phyloP scores from a whole-genome alignment of 2,113 vertebrate genomes.

The Serilophus lunatus region DNA sequence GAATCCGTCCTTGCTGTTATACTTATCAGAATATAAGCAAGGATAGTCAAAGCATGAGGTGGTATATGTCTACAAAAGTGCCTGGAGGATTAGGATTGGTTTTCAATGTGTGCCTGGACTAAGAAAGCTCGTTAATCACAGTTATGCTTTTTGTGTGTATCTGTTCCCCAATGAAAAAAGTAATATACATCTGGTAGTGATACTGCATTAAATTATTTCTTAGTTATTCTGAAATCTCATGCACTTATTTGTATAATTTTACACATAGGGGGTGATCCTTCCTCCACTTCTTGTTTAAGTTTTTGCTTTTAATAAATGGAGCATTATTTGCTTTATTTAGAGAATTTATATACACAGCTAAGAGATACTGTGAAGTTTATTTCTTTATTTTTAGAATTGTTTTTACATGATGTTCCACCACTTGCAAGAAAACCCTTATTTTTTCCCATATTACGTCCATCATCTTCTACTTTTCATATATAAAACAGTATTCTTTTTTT shows the following conservation, averaged over 20 bases:
- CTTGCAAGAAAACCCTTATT: fast-evolving
- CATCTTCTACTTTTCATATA: not conserved
- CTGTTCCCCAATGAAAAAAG: not conserved
- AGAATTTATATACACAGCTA: not conserved
- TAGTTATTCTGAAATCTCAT: not conserved
- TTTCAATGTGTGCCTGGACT: not conserved
- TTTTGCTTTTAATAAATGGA: not conserved
- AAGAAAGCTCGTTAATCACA: not conserved
- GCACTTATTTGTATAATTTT: not conserved
- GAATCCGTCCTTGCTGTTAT: not conserved
- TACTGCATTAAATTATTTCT: not conserved
- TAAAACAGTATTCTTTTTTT: not conserved
- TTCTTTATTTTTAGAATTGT: not conserved
- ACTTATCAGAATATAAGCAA: not conserved
- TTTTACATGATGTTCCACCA: not conserved
- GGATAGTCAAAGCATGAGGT: not conserved
- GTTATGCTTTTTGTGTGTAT: not conserved
- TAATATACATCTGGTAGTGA: not conserved
- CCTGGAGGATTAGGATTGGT: not conserved
- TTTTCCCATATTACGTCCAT: not conserved
- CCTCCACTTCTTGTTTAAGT: not conserved
- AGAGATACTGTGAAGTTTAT: not conserved
- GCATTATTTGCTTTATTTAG: not conserved
- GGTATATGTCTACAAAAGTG: not conserved
- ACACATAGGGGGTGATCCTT: not conserved